phyloP scores from a whole-genome alignment of 2,888 invertebrate genomes.

The Hyppa rectilinea region DNA sequence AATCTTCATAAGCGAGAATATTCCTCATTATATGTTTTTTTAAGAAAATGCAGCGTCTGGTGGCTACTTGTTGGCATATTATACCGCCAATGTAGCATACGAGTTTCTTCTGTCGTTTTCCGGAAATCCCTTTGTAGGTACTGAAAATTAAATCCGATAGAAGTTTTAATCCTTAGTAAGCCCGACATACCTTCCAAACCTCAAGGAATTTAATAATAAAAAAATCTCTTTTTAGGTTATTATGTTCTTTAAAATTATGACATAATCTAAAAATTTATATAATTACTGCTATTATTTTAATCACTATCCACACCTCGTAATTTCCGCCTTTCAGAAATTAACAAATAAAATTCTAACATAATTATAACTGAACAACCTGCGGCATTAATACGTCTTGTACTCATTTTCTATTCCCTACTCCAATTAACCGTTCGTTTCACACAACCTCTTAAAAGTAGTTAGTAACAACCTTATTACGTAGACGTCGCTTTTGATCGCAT shows the following conservation, averaged over 20 bases:
- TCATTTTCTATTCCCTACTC: constrained; percentile 60
- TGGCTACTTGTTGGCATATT: not conserved
- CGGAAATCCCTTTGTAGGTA: not conserved
- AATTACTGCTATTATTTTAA: not conserved
- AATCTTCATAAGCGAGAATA: not conserved
- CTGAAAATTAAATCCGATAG: not conserved
- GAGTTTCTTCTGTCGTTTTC: not conserved
- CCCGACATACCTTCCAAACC: not conserved
- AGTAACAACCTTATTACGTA: constrained; percentile 77
- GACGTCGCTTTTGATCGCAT: constrained; percentile 75
- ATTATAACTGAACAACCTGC: constrained; percentile 28
- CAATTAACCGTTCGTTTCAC: constrained; percentile 70
- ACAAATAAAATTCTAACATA: constrained; percentile 32
- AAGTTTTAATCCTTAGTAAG: not conserved
- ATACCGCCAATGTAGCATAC: not conserved
- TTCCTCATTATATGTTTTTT: constrained; percentile 25
- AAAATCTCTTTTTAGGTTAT: not conserved
- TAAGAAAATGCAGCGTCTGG: not conserved
- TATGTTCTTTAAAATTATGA: not conserved
- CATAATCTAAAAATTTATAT: no score
- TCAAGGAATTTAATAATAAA: not conserved
- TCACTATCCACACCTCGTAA: not conserved
- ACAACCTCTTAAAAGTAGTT: constrained; percentile 65
- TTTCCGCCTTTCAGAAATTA: constrained; percentile 24
- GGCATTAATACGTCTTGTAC: constrained; percentile 34